Conservation (phyloP, 2,797 vertebrate species). For the Stomatorhinus walkeri region DNA sequence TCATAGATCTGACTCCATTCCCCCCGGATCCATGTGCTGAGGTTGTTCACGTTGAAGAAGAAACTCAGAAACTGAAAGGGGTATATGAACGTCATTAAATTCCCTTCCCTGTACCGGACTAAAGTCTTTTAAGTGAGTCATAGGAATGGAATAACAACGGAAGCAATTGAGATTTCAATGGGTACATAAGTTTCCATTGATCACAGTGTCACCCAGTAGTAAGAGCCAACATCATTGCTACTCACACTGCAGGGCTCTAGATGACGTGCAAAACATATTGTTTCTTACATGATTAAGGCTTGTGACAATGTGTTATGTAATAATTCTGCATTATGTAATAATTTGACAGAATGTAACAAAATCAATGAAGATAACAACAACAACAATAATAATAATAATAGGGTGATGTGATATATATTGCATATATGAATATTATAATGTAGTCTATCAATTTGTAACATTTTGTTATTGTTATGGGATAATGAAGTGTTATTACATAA, state of each 20-base stretch:
- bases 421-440: not conserved
- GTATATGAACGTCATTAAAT: constrained; percentile 5
- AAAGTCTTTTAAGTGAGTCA: not conserved
- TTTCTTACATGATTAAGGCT: not conserved
- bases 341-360: not conserved
- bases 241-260: not conserved
- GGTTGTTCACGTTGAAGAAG: constrained; percentile 71
- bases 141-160: not conserved
- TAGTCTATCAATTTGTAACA: not conserved
- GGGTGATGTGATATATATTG: not conserved
- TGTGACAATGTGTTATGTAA: not conserved
- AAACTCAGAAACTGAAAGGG: constrained; percentile 78
- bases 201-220: not conserved
- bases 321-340: not conserved
- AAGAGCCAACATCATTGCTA: not conserved
- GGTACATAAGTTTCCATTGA: not conserved
- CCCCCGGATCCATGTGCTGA: constrained; percentile 75
- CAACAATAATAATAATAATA: not conserved
- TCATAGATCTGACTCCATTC: constrained; percentile 82
- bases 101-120: not conserved
- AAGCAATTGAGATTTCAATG: not conserved
- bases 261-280: not conserved
- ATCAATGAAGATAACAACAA: not conserved
- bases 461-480: not conserved
- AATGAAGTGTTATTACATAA: not conserved